These are phyloP conservation scores for Agrenia bidenticulata DNA, from an alignment of 2,888 invertebrate genomes.

Conservation along the genomic window DNA sequence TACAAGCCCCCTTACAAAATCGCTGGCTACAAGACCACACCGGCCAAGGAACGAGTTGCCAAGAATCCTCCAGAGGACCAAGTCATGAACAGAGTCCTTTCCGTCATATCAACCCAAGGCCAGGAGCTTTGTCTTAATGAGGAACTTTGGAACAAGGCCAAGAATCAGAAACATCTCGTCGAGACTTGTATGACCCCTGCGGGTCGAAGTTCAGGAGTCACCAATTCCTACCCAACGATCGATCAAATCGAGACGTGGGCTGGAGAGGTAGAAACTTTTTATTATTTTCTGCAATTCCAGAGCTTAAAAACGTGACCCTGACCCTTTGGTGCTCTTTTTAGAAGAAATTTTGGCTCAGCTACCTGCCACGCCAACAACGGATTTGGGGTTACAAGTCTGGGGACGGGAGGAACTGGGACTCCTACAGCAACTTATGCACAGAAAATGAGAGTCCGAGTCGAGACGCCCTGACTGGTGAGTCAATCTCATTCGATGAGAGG, in stretches of 20 bases:
- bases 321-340: background rate
- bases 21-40: too few relatives aligned
- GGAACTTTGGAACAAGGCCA: constrained; percentile 1
- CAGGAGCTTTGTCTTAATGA: constrained; percentile 2
- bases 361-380: constrained; percentile 5
- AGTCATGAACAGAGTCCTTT: background rate
- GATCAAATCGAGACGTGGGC: background rate
- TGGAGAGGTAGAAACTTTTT: background rate
- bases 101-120: constrained; percentile 11
- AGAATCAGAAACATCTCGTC: constrained; percentile 1
- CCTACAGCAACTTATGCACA: background rate
- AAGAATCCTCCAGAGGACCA: background rate
- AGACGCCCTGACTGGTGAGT: background rate
- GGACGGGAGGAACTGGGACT: too few relatives aligned
- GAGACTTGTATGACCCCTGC: background rate
- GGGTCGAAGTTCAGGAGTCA: background rate
- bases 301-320: background rate
- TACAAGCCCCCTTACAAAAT: too few relatives aligned
- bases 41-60: background rate
- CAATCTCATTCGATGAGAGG: background rate
- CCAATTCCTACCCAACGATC: background rate
- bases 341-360: constrained; percentile 18
- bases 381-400: background rate
- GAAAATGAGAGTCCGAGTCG: background rate
- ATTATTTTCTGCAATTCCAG: background rate